phyloP scores from a whole-genome alignment of 2,113 vertebrate species.

The Tragulus kanchil region DNA sequence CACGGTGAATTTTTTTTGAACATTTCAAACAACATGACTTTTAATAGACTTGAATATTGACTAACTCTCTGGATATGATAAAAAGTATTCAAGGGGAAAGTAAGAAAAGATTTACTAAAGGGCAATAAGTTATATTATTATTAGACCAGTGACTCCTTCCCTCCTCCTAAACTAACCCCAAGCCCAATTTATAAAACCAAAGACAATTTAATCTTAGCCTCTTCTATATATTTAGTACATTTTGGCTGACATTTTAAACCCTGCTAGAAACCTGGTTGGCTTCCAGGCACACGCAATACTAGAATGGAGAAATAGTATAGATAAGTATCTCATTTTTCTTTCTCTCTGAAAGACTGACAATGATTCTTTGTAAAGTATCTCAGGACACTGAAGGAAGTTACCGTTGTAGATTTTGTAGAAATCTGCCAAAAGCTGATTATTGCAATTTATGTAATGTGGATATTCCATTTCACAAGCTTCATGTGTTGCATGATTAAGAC shows the following conservation, averaged over 20 bases:
- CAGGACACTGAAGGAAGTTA: constrained; percentile 77
- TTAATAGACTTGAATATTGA: constrained; percentile 21
- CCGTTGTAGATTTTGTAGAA: constrained; percentile 68
- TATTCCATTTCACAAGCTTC: constrained; percentile 40
- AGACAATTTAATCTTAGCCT: constrained; percentile 64
- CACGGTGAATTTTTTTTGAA: background rate
- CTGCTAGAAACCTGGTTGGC: constrained; percentile 76
- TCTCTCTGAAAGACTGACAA: constrained; percentile 71
- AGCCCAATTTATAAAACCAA: constrained; percentile 48
- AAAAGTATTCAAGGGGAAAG: constrained; percentile 47
- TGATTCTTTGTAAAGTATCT: constrained; percentile 75
- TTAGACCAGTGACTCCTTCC: background rate
- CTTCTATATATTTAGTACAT: constrained; percentile 64
- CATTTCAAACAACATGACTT: constrained; percentile 19
- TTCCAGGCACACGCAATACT: constrained; percentile 73
- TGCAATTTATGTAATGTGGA: constrained; percentile 54
- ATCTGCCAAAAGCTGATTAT: constrained; percentile 74
- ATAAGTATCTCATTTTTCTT: constrained; percentile 65
- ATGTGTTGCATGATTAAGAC: background rate
- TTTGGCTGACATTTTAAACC: constrained; percentile 78
- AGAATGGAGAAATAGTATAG: constrained; percentile 73
- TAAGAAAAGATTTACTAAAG: constrained; percentile 44
- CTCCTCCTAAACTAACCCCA: background rate
- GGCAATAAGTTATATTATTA: constrained; percentile 4
- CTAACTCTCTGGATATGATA: background rate